Conservation (phyloP, 2,113 vertebrate genomes). For the Narcine bancroftii region DNA sequence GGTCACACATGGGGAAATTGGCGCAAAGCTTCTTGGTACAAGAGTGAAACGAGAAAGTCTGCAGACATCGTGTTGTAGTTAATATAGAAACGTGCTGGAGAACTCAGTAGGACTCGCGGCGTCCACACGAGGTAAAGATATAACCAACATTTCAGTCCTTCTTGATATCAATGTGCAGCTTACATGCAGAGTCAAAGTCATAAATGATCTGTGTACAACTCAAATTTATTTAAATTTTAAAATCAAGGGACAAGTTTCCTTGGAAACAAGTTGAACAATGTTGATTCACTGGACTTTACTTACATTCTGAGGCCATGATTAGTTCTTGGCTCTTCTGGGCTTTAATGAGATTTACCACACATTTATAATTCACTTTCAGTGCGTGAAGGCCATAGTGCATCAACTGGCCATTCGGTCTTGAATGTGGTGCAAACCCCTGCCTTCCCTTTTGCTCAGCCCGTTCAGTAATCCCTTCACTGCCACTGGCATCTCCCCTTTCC, state of each 20-base stretch:
- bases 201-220: not conserved
- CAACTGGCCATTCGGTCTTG: not conserved
- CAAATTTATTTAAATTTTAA: conserved; percentile 10
- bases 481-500: not conserved
- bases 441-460: not conserved
- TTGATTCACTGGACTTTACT: not conserved
- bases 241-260: conserved; percentile 5
- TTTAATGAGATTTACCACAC: not conserved
- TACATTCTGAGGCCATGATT: conserved; percentile 19
- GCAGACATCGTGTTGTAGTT: too few relatives aligned
- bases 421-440: not conserved
- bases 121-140: too few relatives aligned
- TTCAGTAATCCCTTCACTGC: not conserved
- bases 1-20: too few relatives aligned
- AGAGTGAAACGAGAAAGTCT: too few relatives aligned
- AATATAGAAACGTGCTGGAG: too few relatives aligned
- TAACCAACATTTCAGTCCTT: too few relatives aligned
- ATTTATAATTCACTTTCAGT: not conserved
- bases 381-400: not conserved
- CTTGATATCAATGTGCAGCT: too few relatives aligned
- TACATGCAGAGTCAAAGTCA: not conserved
- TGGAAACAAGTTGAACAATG: not conserved
- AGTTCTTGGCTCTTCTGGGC: not conserved
- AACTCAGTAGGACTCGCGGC: too few relatives aligned
- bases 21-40: not conserved